Percentiles rank a stretch among this genome's conserved stretches.
Conservation (phyloP, 2,797 vertebrate species). For the Thunnus albacares region DNA sequence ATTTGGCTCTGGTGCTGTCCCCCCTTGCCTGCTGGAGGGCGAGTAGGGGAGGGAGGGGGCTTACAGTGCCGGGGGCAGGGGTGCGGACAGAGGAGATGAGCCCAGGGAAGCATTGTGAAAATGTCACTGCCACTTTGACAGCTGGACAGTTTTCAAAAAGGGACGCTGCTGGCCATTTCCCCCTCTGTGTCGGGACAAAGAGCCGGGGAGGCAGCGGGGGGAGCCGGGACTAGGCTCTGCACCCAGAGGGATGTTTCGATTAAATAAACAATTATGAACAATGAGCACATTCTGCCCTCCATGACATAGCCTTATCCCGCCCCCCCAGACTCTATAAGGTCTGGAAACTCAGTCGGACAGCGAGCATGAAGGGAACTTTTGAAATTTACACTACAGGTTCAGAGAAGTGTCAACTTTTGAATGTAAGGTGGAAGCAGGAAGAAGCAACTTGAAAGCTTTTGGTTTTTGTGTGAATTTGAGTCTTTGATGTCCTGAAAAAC, state of each 20-base stretch:
- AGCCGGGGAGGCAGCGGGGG: constrained; percentile 64
- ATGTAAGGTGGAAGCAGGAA: constrained; percentile 9
- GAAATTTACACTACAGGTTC: constrained; percentile 26
- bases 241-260: constrained; percentile 83
- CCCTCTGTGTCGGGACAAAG: constrained; percentile 84
- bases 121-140: constrained; percentile 89
- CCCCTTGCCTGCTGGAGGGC: constrained; percentile 35
- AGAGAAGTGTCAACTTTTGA: constrained; percentile 33
- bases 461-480: constrained; percentile 19
- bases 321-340: constrained; percentile 52
- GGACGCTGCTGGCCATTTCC: constrained; percentile 84
- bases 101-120: constrained; percentile 84
- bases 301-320: constrained; percentile 76
- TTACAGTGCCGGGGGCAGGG: constrained; percentile 61
- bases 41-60: constrained; percentile 32
- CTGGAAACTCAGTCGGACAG: constrained; percentile 57
- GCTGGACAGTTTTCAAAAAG: constrained; percentile 90
- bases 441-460: constrained; percentile 11
- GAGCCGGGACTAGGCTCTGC: constrained; percentile 65
- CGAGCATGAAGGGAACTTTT: constrained; percentile 28
- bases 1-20: constrained; percentile 43
- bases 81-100: constrained; percentile 72
- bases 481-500: constrained; percentile 36
- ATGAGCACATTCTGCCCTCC: constrained; percentile 85
- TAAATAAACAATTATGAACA: constrained; percentile 88